These are phyloP conservation scores for Pagetopsis macropterus DNA, from an alignment of 2,797 vertebrate genomes.

Conservation along the genomic window DNA sequence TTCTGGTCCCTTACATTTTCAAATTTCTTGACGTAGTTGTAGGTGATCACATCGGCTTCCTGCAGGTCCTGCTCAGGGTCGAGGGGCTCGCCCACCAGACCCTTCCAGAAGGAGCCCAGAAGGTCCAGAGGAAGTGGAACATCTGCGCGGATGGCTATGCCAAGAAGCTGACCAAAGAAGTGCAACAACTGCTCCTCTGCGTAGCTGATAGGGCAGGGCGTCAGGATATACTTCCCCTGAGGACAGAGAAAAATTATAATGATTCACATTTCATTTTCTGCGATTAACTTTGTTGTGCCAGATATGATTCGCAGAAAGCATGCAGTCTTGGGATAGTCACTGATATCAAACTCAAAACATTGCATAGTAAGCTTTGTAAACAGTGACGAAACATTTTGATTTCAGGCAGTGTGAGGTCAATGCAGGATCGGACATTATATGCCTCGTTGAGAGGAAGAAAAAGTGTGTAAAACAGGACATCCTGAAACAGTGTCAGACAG, in stretches of 20 bases:
- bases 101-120: conserved; percentile 96
- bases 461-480: neutral
- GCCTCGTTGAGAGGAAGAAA: conserved; percentile 10
- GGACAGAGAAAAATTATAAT: conserved; percentile 25
- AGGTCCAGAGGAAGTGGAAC: conserved; percentile 96
- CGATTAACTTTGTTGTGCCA: conserved; percentile 1
- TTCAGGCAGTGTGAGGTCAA: neutral
- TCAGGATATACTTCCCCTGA: conserved; percentile 96
- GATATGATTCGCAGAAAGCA: neutral
- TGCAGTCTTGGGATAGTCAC: neutral
- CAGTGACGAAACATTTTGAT: conserved; percentile 1
- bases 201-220: conserved; percentile 93
- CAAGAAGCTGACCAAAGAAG: conserved; percentile 95
- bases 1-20: conserved; percentile 86
- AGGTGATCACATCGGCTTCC: conserved; percentile 94
- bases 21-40: conserved; percentile 95
- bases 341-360: conserved; percentile 5
- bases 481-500: neutral
- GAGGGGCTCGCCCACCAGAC: conserved; percentile 90
- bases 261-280: neutral
- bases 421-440: neutral
- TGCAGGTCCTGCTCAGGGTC: conserved; percentile 92
- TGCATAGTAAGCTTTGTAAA: neutral
- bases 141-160: conserved; percentile 94
- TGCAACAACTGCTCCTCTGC: conserved; percentile 96